Evolutionary conservation across 2,797 vertebrate species (phyloP).

Genomic region (Gambelia wislizenii): DNA sequence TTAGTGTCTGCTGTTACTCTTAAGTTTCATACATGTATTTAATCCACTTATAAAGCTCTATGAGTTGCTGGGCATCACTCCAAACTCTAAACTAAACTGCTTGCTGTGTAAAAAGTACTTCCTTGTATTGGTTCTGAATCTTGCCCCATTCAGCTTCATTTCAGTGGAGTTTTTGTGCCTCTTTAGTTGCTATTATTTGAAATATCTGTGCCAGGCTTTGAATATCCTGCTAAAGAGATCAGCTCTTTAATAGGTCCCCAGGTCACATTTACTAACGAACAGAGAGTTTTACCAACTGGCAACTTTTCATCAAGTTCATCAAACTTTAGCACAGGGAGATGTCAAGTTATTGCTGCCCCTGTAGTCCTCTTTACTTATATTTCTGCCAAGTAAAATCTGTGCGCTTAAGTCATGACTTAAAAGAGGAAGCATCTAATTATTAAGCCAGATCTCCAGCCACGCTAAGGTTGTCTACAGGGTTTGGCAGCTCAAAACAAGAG

Average conservation of each 20-base stretch:
- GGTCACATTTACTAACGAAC: constrained; percentile 7
- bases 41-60: no score
- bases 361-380: neutral
- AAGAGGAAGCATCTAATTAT: neutral
- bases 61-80: no score
- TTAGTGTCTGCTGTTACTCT: no score
- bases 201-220: neutral
- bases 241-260: neutral
- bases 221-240: neutral
- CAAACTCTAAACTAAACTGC: no score
- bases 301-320: neutral
- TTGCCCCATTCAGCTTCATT: neutral
- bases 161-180: neutral
- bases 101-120: neutral
- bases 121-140: neutral
- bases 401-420: neutral
- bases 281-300: constrained; percentile 21
- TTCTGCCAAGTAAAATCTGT: neutral
- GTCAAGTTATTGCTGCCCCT: neutral
- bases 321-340: neutral
- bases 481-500: neutral
- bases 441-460: neutral
- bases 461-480: neutral
- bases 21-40: no score
- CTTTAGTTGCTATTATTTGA: neutral